A percentile compares a stretch with the other conserved stretches of the same genome.
These are phyloP conservation scores for Phragmatobia fuliginosa DNA, from an alignment of 2,888 invertebrate species.

Conservation along the genomic window DNA sequence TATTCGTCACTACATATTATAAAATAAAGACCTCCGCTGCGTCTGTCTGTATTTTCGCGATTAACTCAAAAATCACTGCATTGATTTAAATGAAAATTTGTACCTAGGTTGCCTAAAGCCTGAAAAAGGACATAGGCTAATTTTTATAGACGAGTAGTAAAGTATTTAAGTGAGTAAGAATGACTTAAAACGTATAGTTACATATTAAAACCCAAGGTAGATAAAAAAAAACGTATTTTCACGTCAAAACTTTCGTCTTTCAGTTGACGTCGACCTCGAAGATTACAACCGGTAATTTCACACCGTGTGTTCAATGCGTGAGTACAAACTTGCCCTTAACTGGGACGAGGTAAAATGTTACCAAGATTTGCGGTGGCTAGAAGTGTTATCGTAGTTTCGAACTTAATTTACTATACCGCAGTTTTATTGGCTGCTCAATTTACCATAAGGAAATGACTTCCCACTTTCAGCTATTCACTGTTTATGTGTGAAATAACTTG, in stretches of 20 bases:
- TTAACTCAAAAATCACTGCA: too few species aligned
- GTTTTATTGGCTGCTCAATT: conserved; percentile 9
- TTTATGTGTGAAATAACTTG: background rate
- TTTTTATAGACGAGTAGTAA: too few species aligned
- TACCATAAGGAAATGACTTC: conserved; percentile 4
- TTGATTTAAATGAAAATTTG: too few species aligned
- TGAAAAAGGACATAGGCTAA: too few species aligned
- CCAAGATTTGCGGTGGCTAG: conserved; percentile 30
- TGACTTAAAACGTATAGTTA: too few species aligned
- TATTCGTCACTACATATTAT: too few species aligned
- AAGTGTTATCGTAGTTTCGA: conserved; percentile 17
- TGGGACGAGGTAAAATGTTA: conserved; percentile 24
- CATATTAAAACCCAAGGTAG: background rate
- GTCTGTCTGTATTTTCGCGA: too few species aligned
- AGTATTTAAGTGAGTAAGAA: too few species aligned
- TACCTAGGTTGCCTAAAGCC: too few species aligned
- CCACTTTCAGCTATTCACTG: background rate
- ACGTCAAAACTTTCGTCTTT: background rate
- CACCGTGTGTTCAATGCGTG: conserved; percentile 26
- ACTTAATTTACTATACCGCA: background rate
- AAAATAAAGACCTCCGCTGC: too few species aligned
- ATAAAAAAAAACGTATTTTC: background rate
- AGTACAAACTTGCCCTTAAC: conserved; percentile 25
- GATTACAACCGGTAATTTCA: conserved; percentile 30
- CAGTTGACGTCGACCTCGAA: background rate